Base-by-base conservation (phyloP, 2,888 invertebrate species). In the Zele albiditarsus region DNA sequence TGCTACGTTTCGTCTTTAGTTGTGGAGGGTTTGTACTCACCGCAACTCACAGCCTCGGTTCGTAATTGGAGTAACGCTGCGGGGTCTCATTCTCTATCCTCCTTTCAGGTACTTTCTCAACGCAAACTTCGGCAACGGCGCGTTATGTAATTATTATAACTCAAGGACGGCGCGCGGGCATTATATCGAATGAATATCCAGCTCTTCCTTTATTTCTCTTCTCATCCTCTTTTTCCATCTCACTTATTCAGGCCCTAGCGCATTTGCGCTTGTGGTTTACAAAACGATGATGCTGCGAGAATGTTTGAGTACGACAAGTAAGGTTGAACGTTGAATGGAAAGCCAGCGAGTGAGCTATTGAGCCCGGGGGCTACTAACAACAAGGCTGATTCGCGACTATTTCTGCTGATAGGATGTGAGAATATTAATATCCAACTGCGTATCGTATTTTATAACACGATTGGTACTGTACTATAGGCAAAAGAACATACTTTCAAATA, bases 1-100 rank as follows among this genome's bases (percentile, higher is more conserved):
- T 49, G 28, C 46, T 31, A 57, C 28, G 57, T 53, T 68, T 33
- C 33, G 57, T 68, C 20, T 57, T 28, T 46, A 58, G 49, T 53
- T 71, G 28, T 25, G 49, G 69, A 63, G 72, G 70, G 28, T 70
- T 73, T 72, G 42, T 68, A 63, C 25, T 63, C 68, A 49, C 73
- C 75, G 73, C 78, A 79, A 78, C 78, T 79, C 73, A 71, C 71
- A 67, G 62, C 75, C 69, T 25, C 71, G 78, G 75, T 76, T 82
- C 80, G 83, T 82, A 84, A 84, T 84, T 84, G 82, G 80, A 82
- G 80, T 80, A 83, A 83, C 82, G 83, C 83, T 82, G 80, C 78
- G 70, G 74, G 73, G 78, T 57, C 68, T 69, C 71, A 69, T 68
- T 38, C 77, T 67, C 71, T 79, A 78, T 75, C 73, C 72, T 49